Evolutionary conservation across 2,113 vertebrate species (phyloP).

Genomic region (Motacilla tschutschensis): DNA sequence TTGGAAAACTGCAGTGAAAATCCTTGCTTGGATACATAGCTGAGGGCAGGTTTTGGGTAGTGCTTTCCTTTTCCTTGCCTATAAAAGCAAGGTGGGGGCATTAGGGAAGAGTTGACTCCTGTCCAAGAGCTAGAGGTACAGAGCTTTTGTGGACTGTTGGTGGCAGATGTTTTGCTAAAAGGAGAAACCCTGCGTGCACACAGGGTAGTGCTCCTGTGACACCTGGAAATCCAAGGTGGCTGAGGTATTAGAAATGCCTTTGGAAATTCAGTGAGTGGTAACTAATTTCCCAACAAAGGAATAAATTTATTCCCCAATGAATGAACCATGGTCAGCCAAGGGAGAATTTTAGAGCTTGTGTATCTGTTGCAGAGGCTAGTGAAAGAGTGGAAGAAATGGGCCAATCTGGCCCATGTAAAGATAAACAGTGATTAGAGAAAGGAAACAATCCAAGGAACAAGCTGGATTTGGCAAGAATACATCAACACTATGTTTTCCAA

Average conservation of each 20-base stretch:
- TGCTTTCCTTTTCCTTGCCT: neutral
- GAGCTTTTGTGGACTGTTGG: neutral
- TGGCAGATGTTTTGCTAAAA: neutral
- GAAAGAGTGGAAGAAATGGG: constrained; percentile 50
- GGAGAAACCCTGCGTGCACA: neutral
- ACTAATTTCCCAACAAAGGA: neutral
- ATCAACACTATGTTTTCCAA: constrained; percentile 47
- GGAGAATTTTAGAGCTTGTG: constrained; percentile 31
- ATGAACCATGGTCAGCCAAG: constrained; percentile 28
- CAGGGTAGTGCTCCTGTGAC: neutral
- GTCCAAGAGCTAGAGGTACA: neutral
- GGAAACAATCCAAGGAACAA: constrained; percentile 64
- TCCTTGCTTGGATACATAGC: neutral
- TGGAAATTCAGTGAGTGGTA: neutral
- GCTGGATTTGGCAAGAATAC: constrained; percentile 55
- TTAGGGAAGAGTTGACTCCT: neutral
- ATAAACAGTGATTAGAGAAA: constrained; percentile 67
- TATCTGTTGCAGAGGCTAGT: constrained; percentile 33
- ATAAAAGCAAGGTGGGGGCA: neutral
- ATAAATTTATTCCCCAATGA: constrained; percentile 28
- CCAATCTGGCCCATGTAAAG: constrained; percentile 56
- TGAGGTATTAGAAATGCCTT: neutral
- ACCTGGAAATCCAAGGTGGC: neutral
- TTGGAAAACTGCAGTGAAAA: neutral
- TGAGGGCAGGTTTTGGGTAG: neutral